Conservation (phyloP, 2,888 invertebrate species). For the Trisateles emortualis region DNA sequence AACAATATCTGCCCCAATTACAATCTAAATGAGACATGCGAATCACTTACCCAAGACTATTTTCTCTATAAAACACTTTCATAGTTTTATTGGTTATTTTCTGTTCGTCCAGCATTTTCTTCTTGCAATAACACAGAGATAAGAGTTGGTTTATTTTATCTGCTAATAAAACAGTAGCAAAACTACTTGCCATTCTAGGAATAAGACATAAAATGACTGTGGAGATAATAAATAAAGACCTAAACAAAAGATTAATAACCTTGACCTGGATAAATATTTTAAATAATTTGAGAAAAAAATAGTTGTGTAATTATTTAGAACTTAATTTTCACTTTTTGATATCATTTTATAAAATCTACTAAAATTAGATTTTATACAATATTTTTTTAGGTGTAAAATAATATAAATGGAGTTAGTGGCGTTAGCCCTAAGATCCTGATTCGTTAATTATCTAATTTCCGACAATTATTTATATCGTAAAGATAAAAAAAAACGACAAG, state of each 20-base stretch:
- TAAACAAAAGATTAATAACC: no score
- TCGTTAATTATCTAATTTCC: no score
- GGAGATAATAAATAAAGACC: background rate
- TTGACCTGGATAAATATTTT: background rate
- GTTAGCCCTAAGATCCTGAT: no score
- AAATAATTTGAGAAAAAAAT: no score
- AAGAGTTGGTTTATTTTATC: conserved; percentile 6
- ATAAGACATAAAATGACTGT: background rate
- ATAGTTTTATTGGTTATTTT: conserved; percentile 1
- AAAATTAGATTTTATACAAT: no score
- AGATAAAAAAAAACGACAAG: no score
- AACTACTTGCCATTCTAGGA: background rate
- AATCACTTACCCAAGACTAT: background rate
- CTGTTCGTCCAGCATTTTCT: conserved; percentile 1
- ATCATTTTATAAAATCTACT: no score
- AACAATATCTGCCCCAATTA: background rate
- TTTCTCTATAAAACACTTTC: background rate
- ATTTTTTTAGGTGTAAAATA: no score
- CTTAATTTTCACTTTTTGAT: no score
- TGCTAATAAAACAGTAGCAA: conserved; percentile 3
- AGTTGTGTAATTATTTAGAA: no score
- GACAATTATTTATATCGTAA: no score
- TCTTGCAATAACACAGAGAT: conserved; percentile 3
- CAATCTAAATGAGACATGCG: background rate
- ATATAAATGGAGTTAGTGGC: no score